A percentile compares a stretch with the other conserved stretches of the same genome.
Conservation (phyloP, 2,888 invertebrate genomes). For the Patella caerulea region DNA sequence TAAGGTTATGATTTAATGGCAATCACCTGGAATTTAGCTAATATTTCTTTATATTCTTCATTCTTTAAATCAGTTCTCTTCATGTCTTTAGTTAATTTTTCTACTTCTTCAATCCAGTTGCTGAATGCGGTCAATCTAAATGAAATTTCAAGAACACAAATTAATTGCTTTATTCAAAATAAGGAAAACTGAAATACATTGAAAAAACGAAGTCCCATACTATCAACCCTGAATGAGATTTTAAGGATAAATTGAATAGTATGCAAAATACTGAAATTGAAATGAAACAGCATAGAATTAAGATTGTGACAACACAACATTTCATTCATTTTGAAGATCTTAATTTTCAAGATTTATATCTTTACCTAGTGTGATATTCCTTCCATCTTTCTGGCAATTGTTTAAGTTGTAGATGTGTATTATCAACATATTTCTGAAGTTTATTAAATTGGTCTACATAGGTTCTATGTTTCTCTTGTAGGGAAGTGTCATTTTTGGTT, state of each 20-base stretch:
- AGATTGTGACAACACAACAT: not conserved
- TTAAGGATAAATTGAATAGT: not conserved
- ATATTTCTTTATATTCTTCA: slow-evolving; percentile 91
- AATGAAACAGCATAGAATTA: not conserved
- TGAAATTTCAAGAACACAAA: slow-evolving; percentile 8
- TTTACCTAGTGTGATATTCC: slow-evolving; percentile 81
- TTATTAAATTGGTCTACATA: slow-evolving; percentile 84
- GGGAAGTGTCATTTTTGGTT: slow-evolving; percentile 78
- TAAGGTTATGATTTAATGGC: too few relatives aligned
- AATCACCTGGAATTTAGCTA: slow-evolving; percentile 80
- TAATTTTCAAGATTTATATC: not conserved
- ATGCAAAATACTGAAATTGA: not conserved
- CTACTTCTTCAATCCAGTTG: slow-evolving; percentile 92
- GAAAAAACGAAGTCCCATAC: too few relatives aligned
- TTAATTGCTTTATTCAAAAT: too few relatives aligned
- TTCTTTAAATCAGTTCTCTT: slow-evolving; percentile 87
- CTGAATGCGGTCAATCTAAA: slow-evolving; percentile 83
- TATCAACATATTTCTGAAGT: slow-evolving; percentile 81
- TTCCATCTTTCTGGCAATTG: slow-evolving; percentile 94
- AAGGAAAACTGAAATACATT: too few relatives aligned
- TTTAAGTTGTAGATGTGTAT: slow-evolving; percentile 81
- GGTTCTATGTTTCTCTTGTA: slow-evolving; percentile 79
- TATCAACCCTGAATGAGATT: too few relatives aligned
- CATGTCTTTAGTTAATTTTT: slow-evolving; percentile 85
- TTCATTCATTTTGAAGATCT: not conserved